Evolutionary conservation across 2,797 vertebrate species (phyloP).

Genomic region (Aldrovandia affinis): DNA sequence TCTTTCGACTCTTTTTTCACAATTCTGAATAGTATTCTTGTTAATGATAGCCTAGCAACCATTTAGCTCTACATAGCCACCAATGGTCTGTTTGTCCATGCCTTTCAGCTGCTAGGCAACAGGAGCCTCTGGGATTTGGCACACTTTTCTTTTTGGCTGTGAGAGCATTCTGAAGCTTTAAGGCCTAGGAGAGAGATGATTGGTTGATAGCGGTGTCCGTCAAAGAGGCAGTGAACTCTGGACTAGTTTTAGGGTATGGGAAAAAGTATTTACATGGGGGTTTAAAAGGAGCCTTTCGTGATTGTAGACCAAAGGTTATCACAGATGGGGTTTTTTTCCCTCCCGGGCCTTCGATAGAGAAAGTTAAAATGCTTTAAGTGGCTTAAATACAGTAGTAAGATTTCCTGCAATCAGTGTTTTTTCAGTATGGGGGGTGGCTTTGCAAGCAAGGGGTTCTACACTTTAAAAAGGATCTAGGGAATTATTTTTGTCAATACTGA

Average conservation of each 20-base stretch:
- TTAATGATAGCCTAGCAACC: conserved; percentile 66
- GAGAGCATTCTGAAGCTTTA: background rate
- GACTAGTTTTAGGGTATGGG: background rate
- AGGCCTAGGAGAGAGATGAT: conserved; percentile 5
- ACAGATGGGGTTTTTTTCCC: background rate
- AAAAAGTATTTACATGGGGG: background rate
- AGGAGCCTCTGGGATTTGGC: conserved; percentile 36
- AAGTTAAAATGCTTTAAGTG: background rate
- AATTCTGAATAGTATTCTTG: conserved; percentile 53
- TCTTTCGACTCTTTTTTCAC: conserved; percentile 5
- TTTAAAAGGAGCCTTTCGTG: background rate
- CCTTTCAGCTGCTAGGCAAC: conserved; percentile 70
- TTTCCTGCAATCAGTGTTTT: background rate
- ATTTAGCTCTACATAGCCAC: conserved; percentile 32
- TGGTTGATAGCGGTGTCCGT: background rate
- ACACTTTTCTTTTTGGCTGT: conserved; percentile 8
- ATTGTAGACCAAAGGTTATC: too few species aligned
- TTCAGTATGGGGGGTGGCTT: background rate
- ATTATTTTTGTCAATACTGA: background rate
- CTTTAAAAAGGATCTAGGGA: background rate
- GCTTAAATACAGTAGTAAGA: background rate
- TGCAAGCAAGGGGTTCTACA: background rate
- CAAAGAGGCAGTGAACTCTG: background rate
- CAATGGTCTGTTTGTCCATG: conserved; percentile 52
- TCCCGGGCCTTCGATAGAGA: background rate